Conservation (phyloP, 1,140 invertebrate genomes). For the Rhynchophorus ferrugineus region DNA sequence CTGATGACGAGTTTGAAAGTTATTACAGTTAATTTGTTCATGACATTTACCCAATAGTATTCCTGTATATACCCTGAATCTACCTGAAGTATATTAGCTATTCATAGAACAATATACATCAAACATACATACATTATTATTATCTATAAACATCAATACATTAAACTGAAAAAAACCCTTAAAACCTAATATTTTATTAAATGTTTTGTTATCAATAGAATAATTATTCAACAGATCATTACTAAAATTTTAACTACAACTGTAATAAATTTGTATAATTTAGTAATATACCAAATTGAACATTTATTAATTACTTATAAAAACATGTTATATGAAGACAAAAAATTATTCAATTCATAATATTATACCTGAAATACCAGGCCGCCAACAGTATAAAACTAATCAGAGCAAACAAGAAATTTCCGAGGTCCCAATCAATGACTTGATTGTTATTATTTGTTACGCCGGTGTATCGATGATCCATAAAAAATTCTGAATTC, state of each 20-base stretch:
- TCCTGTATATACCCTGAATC: too few species aligned
- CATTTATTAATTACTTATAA: not conserved
- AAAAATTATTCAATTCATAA: slow-evolving; percentile 6
- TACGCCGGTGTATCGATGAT: slow-evolving; percentile 2
- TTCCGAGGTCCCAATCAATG: slow-evolving; percentile 39
- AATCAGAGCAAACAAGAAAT: slow-evolving; percentile 34
- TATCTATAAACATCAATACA: too few species aligned
- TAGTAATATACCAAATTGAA: not conserved
- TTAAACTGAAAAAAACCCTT: not conserved
- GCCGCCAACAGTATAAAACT: slow-evolving; percentile 34
- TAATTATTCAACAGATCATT: not conserved
- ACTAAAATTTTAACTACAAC: not conserved
- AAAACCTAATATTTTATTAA: not conserved
- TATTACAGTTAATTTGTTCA: not conserved
- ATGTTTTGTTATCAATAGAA: too few species aligned
- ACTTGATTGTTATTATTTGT: slow-evolving; percentile 32
- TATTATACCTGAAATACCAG: slow-evolving; percentile 41
- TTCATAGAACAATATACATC: too few species aligned
- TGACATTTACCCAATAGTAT: too few species aligned
- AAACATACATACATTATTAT: too few species aligned
- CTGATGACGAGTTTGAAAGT: not conserved
- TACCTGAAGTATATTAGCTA: too few species aligned
- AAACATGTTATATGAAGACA: not conserved
- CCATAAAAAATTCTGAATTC: slow-evolving; percentile 2
- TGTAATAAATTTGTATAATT: not conserved